Base-by-base conservation (phyloP, 2,113 vertebrate genomes). In the Microtus montanus region DNA sequence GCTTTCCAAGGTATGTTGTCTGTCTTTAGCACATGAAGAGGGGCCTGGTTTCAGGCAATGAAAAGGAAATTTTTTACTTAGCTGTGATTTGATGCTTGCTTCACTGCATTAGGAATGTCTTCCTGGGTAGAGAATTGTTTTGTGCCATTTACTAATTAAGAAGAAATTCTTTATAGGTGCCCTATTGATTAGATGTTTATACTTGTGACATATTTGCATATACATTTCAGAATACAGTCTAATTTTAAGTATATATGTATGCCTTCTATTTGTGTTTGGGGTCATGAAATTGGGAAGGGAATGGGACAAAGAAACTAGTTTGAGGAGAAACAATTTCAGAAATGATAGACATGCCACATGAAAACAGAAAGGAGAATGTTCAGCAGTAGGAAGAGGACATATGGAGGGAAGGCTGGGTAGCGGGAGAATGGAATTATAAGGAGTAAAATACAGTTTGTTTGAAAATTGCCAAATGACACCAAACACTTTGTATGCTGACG, bases 1-100 rank as follows among this genome's bases (percentile, higher is more conserved):
- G 0, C 47, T 98, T 74, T 1, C 95, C 11, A 1, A 98, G 98
- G 98, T 98, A 87, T 33, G 96, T 87, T 0, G 0, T 47, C 33
- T 49, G 14, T 90, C 54, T 41, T 84, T 8, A 66, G 30, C 30
- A 24, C 4, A 6, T 17, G 44, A 5, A 70, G 68, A 17, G 33
- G 35, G 33, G 5, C 33, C 68, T n/a, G 33, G 2, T 15, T 70
- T 35, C 6, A 19, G 68, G 12, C 14, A 30, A 68, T 33, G 5
- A 68, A 63, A 33, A 70, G 28, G 5, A 26, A 1, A 9, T 33
- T 66, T 0, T 22, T 64, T 30, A 12, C 2, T 87, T 38, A 49
- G 17, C 8, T 9, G 1, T 24, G 30, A 24, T 19, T 47, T 20
- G 13, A 15, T 49, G 38, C 35, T n/a, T 26, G 12, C 0, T 7